These are phyloP conservation scores for Leptodactylus fallax DNA, from an alignment of 2,797 vertebrate species.

Conservation along the genomic window DNA sequence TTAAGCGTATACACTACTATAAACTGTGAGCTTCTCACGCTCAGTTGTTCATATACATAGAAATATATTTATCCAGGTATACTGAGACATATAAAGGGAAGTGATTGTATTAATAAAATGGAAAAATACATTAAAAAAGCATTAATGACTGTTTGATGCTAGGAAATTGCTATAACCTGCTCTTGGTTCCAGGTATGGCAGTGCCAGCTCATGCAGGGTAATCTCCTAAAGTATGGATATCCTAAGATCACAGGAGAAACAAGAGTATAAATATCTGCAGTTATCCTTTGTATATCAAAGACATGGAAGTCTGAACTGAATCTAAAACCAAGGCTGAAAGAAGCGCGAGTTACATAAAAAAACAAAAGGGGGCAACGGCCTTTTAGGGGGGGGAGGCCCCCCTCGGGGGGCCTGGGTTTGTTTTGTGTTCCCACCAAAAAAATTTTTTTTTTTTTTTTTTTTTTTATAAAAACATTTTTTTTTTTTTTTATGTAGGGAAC, in stretches of 20 bases:
- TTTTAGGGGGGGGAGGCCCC: slow-evolving; percentile 17
- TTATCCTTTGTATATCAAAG: not conserved
- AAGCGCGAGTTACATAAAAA: not conserved
- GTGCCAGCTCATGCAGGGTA: not conserved
- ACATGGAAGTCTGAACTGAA: not conserved
- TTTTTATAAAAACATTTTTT: no score
- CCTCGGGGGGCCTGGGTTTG: not conserved
- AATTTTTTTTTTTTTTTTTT: slow-evolving; percentile 22
- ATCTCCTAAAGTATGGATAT: slow-evolving; percentile 28
- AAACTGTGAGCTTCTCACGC: no score
- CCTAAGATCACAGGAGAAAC: slow-evolving; percentile 39
- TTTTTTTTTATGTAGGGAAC: no score
- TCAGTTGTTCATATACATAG: no score
- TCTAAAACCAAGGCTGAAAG: not conserved
- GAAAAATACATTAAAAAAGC: no score
- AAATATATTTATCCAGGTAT: no score
- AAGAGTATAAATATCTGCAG: not conserved
- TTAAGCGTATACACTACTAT: no score
- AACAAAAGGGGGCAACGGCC: slow-evolving; percentile 14
- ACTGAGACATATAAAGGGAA: no score
- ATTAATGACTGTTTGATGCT: not conserved
- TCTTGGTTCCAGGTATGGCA: not conserved
- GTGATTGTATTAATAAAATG: no score
- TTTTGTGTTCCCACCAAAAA: slow-evolving; percentile 5
- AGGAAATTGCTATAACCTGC: slow-evolving; percentile 19